Base-by-base conservation (phyloP, 2,888 invertebrate species). In the Drosophila ezoana region DNA sequence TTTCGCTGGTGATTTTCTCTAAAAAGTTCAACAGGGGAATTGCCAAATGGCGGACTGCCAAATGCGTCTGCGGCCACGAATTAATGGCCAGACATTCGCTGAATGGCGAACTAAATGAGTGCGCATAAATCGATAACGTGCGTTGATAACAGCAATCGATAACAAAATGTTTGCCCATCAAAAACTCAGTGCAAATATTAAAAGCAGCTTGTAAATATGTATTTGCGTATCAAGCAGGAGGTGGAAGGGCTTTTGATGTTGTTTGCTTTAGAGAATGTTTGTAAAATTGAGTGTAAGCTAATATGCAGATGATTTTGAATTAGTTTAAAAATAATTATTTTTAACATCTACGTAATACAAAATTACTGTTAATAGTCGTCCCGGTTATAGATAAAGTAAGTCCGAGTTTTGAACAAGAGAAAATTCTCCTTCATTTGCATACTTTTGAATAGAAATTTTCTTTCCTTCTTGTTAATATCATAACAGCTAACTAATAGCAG, bases 1-100 rank as follows among this genome's bases (percentile, higher is more conserved):
- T 53, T 35, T 23, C 60, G 52, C 35, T 10, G 32, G 53, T 52
- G 63, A 68, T 43, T 61, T 45, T 14, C 61, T 65, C 61, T 65
- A 61, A 69, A 65, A 58, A 61, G 60, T 52, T 70, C 74, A 61
- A 56, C 64, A 16, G 54, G 74, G 64, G 63, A 52, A 61, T 64
- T 51, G 66, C 71, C 75, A 73, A 73, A 73, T 73, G 72, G 69
- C 64, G 20, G 40, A 52, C 47, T 14, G 62, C 69, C 73, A 60
- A 49, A n/a, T 40, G 53, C 28, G 28, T 28, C 52, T 61, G 47
- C 28, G 41, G 38, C 51, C 58, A 61, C 52, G 45, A 66, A 62
- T 45, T 62, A 48, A 62, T 67, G 62, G 60, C 70, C 64, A 57
- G 51, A 64, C 43, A 51, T 48, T 47, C 33, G 48, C 60, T 49